phyloP scores from a whole-genome alignment of 2,888 invertebrate species.

The Stenolophus ochropezus region DNA sequence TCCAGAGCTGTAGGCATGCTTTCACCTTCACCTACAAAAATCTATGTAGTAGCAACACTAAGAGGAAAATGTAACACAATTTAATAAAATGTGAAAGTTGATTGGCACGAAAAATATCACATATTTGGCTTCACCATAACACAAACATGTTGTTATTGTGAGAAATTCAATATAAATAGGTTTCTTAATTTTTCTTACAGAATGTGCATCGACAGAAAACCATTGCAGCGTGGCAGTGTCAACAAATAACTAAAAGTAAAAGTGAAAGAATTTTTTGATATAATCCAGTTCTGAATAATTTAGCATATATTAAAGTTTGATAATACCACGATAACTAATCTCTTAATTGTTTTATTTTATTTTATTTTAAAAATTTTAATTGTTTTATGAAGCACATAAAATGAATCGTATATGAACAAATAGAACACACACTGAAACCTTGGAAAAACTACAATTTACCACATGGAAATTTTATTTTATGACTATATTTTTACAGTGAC shows the following conservation, averaged over 20 bases:
- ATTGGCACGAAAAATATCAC: not conserved
- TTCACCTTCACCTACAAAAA: conserved; percentile 48
- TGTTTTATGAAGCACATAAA: conserved; percentile 9
- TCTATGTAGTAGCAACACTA: not conserved
- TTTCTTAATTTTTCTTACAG: conserved; percentile 40
- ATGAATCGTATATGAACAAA: not conserved
- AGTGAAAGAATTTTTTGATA: conserved; percentile 17
- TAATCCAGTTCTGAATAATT: conserved; percentile 22
- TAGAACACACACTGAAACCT: conserved; percentile 2
- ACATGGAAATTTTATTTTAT: conserved; percentile 4
- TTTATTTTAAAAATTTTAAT: conserved; percentile 1
- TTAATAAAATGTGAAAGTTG: not conserved
- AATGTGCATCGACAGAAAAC: conserved; percentile 50
- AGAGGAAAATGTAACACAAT: not conserved
- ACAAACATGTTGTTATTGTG: not conserved
- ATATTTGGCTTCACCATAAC: conserved; percentile 8
- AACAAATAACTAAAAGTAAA: conserved; percentile 36
- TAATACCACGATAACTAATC: not conserved
- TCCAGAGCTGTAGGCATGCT: conserved; percentile 48
- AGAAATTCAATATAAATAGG: conserved; percentile 2
- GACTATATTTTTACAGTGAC: not conserved
- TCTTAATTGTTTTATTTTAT: conserved; percentile 1
- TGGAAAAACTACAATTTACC: conserved; percentile 22
- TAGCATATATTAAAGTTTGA: not conserved
- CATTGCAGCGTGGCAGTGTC: conserved; percentile 19